Evolutionary conservation across 2,888 invertebrate species (phyloP).

Genomic region (Cerastis leucographa): DNA sequence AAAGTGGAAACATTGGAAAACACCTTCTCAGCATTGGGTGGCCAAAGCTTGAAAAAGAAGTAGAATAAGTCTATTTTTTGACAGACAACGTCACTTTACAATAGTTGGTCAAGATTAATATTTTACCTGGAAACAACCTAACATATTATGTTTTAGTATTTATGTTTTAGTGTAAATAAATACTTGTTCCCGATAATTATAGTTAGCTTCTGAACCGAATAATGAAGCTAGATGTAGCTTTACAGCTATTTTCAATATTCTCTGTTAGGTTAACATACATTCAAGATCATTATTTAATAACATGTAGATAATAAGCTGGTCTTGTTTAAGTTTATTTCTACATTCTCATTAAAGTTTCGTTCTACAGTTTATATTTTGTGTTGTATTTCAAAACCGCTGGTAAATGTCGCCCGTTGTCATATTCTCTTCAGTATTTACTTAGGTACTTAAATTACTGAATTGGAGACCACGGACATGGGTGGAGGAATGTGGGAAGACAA

Average conservation of each 20-base stretch:
- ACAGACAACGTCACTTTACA: not conserved
- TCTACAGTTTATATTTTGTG: not conserved
- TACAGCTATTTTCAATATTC: not conserved
- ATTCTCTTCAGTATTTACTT: not conserved
- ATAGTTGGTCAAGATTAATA: not conserved
- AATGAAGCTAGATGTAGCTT: not conserved
- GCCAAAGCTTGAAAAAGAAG: not conserved
- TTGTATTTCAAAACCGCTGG: constrained; percentile 7
- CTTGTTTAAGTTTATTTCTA: not conserved
- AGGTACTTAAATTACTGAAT: not conserved
- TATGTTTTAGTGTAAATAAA: constrained; percentile 23
- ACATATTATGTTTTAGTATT: constrained; percentile 32
- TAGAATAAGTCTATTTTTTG: not conserved
- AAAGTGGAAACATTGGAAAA: not conserved
- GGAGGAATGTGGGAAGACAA: not conserved
- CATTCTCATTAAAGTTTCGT: not conserved
- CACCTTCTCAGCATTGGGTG: no score
- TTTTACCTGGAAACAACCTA: not conserved
- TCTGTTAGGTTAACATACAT: not conserved
- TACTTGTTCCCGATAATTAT: constrained; percentile 10
- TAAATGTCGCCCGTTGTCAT: constrained; percentile 12
- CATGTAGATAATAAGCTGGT: constrained; percentile 2
- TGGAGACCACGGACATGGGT: not conserved
- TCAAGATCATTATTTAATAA: constrained; percentile 23
- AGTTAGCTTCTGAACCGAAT: not conserved